A percentile compares a stretch with the other conserved stretches of the same genome.
Evolutionary conservation across 2,113 vertebrate species (phyloP).

Genomic region (Petrocephalus zakoni): DNA sequence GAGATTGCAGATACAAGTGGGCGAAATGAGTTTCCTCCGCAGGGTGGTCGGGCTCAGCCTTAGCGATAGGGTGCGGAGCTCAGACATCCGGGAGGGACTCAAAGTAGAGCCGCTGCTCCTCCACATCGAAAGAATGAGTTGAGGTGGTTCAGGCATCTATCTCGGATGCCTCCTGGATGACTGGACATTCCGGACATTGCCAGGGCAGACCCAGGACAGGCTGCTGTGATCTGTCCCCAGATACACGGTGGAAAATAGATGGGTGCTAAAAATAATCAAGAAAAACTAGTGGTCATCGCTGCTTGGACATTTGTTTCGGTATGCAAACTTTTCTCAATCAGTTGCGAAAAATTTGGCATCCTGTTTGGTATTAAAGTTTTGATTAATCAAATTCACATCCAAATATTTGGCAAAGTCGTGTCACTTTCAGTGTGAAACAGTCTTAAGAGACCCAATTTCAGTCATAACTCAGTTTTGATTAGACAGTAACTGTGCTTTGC

Average conservation of each 20-base stretch:
- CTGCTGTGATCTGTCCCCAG: no score
- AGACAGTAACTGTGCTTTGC: neutral
- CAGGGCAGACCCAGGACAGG: neutral
- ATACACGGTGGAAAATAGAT: no score
- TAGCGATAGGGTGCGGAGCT: no score
- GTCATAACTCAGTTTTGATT: neutral
- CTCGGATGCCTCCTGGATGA: no score
- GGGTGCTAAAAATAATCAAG: neutral
- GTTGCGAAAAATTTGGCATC: neutral
- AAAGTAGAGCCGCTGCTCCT: no score
- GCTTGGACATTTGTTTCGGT: neutral
- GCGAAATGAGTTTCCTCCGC: no score
- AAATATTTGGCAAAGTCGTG: neutral
- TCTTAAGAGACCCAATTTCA: neutral
- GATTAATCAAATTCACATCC: neutral
- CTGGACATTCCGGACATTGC: no score
- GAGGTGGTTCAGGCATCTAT: no score
- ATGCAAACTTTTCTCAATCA: neutral
- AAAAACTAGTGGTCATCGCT: neutral
- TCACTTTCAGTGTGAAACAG: neutral
- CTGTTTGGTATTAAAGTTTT: neutral
- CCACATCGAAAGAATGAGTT: no score
- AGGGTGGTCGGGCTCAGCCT: no score
- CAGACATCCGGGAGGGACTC: no score
- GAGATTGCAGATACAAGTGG: no score